These are phyloP conservation scores for Macaria liturata DNA, from an alignment of 2,888 invertebrate species.

Conservation along the genomic window DNA sequence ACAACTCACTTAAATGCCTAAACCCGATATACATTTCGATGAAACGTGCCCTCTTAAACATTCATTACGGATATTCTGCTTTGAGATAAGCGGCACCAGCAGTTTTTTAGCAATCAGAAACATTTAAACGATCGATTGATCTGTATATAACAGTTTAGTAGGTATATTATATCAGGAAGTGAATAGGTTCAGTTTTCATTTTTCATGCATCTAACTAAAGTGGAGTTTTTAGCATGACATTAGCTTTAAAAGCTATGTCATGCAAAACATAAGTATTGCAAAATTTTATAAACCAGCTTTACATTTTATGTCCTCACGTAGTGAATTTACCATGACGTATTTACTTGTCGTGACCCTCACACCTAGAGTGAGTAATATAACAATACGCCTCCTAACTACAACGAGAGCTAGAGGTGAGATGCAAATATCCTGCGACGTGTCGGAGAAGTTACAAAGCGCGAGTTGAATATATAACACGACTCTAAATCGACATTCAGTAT, in stretches of 20 bases:
- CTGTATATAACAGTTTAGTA: too few species aligned
- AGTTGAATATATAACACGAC: constrained; percentile 62
- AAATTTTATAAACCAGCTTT: constrained; percentile 1
- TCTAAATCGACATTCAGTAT: constrained; percentile 49
- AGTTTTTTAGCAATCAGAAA: constrained; percentile 21
- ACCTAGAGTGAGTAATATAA: constrained; percentile 52
- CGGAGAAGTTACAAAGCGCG: constrained; percentile 60
- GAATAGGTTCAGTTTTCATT: too few species aligned
- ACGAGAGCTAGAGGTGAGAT: constrained; percentile 66
- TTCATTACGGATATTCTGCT: constrained; percentile 31
- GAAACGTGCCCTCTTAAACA: constrained; percentile 34
- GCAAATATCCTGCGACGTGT: constrained; percentile 73
- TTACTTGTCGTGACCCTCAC: constrained; percentile 31
- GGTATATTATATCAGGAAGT: too few species aligned
- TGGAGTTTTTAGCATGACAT: too few species aligned
- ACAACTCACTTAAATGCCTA: constrained; percentile 28
- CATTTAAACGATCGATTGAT: neutral
- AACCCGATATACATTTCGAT: constrained; percentile 31
- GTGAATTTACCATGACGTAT: constrained; percentile 24
- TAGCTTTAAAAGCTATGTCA: too few species aligned
- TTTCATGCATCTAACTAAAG: too few species aligned
- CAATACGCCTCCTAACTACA: constrained; percentile 64
- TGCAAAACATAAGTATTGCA: too few species aligned
- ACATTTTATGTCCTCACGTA: constrained; percentile 26
- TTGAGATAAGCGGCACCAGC: constrained; percentile 24